Conservation (phyloP, 2,888 invertebrate genomes). For the Sphaerophoria taeniata region DNA sequence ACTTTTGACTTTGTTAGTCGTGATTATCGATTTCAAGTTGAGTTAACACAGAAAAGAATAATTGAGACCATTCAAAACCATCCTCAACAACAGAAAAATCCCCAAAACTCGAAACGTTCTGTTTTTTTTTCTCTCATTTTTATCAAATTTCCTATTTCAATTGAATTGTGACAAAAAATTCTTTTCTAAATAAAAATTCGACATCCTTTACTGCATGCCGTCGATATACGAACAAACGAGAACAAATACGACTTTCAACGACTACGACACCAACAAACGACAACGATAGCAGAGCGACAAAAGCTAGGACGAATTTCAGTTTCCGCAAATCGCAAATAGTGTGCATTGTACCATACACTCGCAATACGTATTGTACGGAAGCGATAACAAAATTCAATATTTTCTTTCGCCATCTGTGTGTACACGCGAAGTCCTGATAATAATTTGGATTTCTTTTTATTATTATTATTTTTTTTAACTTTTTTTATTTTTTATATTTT, state of each 20-base stretch:
- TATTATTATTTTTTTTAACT: not conserved
- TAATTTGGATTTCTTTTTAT: constrained; percentile 50
- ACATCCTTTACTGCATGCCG: constrained; percentile 18
- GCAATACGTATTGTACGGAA: constrained; percentile 54
- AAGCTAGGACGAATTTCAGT: constrained; percentile 40
- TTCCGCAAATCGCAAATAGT: constrained; percentile 59
- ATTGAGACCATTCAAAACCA: too few relatives aligned
- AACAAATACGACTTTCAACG: too few relatives aligned
- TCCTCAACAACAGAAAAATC: too few relatives aligned
- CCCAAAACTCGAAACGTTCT: too few relatives aligned
- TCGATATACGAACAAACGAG: not conserved
- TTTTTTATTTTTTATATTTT: not conserved
- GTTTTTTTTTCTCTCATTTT: constrained; percentile 4
- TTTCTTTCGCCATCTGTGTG: constrained; percentile 64
- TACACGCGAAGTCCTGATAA: constrained; percentile 55
- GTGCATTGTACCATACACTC: constrained; percentile 56
- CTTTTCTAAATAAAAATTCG: constrained; percentile 43
- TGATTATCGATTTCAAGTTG: too few relatives aligned
- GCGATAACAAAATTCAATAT: constrained; percentile 68
- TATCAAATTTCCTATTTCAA: constrained; percentile 8
- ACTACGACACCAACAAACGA: not conserved
- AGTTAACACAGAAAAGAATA: too few relatives aligned
- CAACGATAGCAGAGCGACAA: not conserved
- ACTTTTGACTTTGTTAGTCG: too few relatives aligned
- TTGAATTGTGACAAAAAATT: constrained; percentile 34